Conservation (phyloP, 1,140 invertebrate genomes). For the Zelostemma sp. region DNA sequence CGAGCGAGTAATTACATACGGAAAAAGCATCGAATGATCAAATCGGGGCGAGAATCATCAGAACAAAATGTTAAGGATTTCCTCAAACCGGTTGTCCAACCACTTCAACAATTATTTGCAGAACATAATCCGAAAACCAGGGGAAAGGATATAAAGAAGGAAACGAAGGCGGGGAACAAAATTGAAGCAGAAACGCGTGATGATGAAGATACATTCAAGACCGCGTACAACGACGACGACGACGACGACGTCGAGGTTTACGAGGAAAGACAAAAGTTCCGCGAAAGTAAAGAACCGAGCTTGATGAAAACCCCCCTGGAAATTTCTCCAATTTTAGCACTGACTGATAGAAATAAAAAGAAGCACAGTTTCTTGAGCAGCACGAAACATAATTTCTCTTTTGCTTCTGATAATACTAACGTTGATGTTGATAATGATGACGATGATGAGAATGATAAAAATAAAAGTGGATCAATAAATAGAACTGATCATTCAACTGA, state of each 20-base stretch:
- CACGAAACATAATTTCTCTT: not conserved
- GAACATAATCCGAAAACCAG: not conserved
- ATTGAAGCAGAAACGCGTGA: not conserved
- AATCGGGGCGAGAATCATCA: slow-evolving; percentile 5
- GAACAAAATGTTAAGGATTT: slow-evolving; percentile 15
- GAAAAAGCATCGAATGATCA: slow-evolving; percentile 28
- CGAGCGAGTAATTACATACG: slow-evolving; percentile 31
- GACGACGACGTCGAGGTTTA: too few species aligned
- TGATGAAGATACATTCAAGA: not conserved
- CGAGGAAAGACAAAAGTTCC: too few species aligned
- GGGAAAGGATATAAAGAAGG: not conserved
- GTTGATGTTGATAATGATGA: too few species aligned
- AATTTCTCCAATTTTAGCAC: not conserved
- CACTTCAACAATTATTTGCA: slow-evolving; percentile 3
- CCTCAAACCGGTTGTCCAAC: slow-evolving; percentile 16
- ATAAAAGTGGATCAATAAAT: too few species aligned
- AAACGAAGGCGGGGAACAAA: not conserved
- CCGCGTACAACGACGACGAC: not conserved
- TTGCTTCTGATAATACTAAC: too few species aligned
- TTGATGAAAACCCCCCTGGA: too few species aligned
- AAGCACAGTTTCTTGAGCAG: not conserved
- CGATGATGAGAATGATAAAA: too few species aligned
- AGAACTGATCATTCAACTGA: too few species aligned
- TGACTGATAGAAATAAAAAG: not conserved
- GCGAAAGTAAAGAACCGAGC: too few species aligned